A percentile compares a stretch with the other conserved stretches of the same genome.
Conservation (phyloP, 2,888 invertebrate genomes). For the Graphium colonna region DNA sequence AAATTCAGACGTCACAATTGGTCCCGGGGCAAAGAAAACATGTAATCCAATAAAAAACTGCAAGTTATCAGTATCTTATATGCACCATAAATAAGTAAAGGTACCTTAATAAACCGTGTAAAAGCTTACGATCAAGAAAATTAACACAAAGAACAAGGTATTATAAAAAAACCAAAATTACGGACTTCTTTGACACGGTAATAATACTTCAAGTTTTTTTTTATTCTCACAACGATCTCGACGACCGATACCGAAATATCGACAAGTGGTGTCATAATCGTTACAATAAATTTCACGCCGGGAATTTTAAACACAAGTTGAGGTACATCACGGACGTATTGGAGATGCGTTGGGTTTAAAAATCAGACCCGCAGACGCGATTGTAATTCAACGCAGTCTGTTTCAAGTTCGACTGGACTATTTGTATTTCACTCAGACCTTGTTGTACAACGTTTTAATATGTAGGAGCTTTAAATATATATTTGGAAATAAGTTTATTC, state of each 20-base stretch:
- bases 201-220: background rate
- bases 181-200: background rate
- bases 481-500: background rate
- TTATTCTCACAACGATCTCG: background rate
- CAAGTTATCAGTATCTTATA: too few relatives aligned
- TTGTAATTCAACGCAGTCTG: constrained; percentile 16
- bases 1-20: too few relatives aligned
- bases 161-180: background rate
- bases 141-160: background rate
- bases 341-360: constrained; percentile 3
- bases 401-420: constrained; percentile 2
- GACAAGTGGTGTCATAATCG: constrained; percentile 13
- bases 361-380: constrained; percentile 5
- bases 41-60: too few relatives aligned
- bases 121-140: background rate
- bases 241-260: constrained; percentile 9
- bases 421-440: constrained; percentile 12
- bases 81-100: too few relatives aligned
- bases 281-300: constrained; percentile 14
- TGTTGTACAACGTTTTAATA: background rate
- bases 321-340: background rate
- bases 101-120: too few relatives aligned
- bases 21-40: too few relatives aligned
- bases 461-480: background rate
- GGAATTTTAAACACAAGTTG: constrained; percentile 12